Percentiles rank a stretch among this genome's conserved stretches.
phyloP scores from a whole-genome alignment of 2,113 vertebrate genomes.

The Phainopepla nitens region DNA sequence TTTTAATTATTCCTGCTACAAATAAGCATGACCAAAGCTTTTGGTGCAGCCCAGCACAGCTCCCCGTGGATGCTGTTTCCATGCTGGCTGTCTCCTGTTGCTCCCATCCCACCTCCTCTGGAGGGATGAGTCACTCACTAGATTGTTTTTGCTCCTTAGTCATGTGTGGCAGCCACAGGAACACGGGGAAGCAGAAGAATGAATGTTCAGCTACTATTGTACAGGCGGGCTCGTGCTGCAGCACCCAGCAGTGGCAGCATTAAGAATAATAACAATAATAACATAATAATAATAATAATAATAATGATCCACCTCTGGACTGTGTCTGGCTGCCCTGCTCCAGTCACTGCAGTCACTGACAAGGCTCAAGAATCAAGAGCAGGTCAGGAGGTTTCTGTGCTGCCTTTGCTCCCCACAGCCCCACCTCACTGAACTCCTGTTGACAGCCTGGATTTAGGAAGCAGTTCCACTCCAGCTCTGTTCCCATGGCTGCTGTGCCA shows the following conservation, averaged over 20 bases:
- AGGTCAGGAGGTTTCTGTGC: not conserved
- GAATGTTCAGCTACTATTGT: not conserved
- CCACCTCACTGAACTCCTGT: not conserved
- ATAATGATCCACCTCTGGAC: not conserved
- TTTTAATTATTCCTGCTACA: not conserved
- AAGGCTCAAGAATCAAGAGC: not conserved
- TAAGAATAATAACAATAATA: not conserved
- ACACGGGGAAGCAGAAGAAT: not conserved
- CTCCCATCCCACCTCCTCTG: slow-evolving; percentile 11
- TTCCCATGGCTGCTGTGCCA: not conserved
- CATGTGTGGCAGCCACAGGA: slow-evolving; percentile 16
- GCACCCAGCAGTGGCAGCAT: not conserved
- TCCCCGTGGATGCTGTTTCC: not conserved
- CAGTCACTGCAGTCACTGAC: not conserved
- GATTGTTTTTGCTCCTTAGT: slow-evolving; percentile 35
- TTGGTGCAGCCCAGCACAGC: not conserved
- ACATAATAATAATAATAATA: not conserved
- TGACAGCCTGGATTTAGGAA: not conserved
- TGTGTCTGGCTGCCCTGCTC: not conserved
- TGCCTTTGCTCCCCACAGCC: not conserved
- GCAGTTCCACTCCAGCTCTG: not conserved
- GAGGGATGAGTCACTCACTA: slow-evolving; percentile 40
- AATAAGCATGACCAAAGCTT: not conserved
- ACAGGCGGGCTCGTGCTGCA: not conserved
- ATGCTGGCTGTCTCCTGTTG: not conserved